Percentiles rank a stretch among this genome's conserved stretches.
These are phyloP conservation scores for Colistium nudipinnis DNA, from an alignment of 2,113 vertebrate species.

Conservation along the genomic window DNA sequence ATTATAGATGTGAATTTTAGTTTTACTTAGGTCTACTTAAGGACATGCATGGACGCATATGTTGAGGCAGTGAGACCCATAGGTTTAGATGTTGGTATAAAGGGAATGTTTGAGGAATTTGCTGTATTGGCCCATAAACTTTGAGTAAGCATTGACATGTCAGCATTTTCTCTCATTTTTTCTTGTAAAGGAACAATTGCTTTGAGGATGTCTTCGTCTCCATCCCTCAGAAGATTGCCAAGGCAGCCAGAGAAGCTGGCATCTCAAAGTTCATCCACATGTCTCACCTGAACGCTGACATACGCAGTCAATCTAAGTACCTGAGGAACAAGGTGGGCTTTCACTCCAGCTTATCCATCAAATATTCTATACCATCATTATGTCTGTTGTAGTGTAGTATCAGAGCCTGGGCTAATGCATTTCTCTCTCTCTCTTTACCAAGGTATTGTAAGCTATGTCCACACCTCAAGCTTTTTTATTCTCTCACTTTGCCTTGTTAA, in stretches of 20 bases:
- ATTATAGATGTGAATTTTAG: no score
- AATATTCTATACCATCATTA: neutral
- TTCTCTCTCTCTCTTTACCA: no score
- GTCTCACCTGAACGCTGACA: conserved; percentile 94
- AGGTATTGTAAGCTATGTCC: no score
- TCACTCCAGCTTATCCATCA: neutral
- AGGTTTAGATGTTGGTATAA: neutral
- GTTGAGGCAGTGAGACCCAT: neutral
- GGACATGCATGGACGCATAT: no score
- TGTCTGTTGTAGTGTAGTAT: neutral
- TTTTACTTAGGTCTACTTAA: no score
- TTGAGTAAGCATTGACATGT: neutral
- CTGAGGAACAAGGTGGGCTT: conserved; percentile 90
- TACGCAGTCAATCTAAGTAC: conserved; percentile 91
- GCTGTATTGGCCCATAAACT: neutral
- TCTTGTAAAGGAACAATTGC: conserved; percentile 85
- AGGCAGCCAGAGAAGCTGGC: conserved; percentile 85
- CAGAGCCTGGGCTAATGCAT: neutral
- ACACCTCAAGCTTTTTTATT: no score
- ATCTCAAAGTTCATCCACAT: conserved; percentile 90
- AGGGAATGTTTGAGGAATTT: neutral
- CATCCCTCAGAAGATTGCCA: conserved; percentile 89
- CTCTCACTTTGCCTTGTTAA: no score
- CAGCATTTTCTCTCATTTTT: neutral
- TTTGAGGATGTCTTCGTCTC: conserved; percentile 89